phyloP scores from a whole-genome alignment of 2,113 vertebrate genomes.

The Uropsilus gracilis region DNA sequence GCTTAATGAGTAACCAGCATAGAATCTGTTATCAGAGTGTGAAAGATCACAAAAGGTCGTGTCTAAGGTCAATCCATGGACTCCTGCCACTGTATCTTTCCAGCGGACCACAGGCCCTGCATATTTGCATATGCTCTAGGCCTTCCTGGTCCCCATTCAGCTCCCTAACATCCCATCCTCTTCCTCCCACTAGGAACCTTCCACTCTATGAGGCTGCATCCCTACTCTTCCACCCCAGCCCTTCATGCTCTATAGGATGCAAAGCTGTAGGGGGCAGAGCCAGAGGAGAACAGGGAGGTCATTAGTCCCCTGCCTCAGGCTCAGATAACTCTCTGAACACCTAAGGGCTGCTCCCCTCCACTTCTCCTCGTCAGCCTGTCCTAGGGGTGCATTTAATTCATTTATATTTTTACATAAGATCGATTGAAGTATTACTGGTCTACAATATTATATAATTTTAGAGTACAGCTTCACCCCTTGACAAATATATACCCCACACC shows the following conservation, averaged over 20 bases:
- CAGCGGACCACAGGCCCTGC: background rate
- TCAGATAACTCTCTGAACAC: too few relatives aligned
- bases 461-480: too few relatives aligned
- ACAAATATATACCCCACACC: too few relatives aligned
- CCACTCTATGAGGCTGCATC: background rate
- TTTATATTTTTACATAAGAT: too few relatives aligned
- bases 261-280: background rate
- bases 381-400: too few relatives aligned
- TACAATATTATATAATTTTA: too few relatives aligned
- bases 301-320: background rate
- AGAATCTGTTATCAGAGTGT: background rate
- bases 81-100: background rate
- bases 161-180: background rate
- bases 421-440: too few relatives aligned
- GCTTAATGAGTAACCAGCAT: constrained; percentile 24
- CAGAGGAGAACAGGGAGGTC: background rate
- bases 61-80: background rate
- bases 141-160: background rate
- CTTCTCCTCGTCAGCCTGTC: background rate
- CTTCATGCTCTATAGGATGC: background rate
- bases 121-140: background rate
- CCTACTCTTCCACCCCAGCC: background rate
- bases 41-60: background rate
- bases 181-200: background rate
- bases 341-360: background rate